Conservation (phyloP, 2,113 vertebrate genomes). For the Psophia crepitans region DNA sequence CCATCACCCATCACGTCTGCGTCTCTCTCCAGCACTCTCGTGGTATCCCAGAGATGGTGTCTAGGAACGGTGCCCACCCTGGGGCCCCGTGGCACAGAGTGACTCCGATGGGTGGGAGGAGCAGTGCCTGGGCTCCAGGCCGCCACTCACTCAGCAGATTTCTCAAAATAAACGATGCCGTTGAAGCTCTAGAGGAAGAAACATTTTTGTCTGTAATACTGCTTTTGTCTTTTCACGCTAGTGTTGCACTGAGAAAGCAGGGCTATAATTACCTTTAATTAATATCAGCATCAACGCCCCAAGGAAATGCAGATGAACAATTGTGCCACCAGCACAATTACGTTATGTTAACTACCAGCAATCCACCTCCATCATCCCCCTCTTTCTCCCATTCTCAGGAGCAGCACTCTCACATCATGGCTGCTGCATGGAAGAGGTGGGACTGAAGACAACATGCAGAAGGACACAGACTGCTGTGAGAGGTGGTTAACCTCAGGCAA, state of each 20-base stretch:
- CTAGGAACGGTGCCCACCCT: neutral
- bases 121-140: neutral
- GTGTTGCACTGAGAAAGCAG: slow-evolving; percentile 43
- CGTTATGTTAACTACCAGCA: neutral
- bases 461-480: neutral
- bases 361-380: neutral
- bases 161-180: slow-evolving; percentile 17
- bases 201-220: neutral
- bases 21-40: neutral
- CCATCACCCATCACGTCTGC: fast-evolving
- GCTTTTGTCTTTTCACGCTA: slow-evolving; percentile 43
- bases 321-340: slow-evolving; percentile 10
- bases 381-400: neutral
- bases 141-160: neutral
- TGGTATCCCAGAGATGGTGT: neutral
- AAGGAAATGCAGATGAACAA: slow-evolving; percentile 38
- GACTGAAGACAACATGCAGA: neutral
- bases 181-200: neutral
- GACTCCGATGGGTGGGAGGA: neutral
- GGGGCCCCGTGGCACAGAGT: neutral
- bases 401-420: neutral
- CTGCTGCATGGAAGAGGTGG: neutral
- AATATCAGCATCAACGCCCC: slow-evolving; percentile 60
- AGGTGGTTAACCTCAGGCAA: neutral
- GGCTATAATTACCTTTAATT: slow-evolving; percentile 73